Evolutionary conservation across 37 sponge, comb jelly and placozoan species (phyloP), one percentile per base, ranked within the genome.

Genomic region (Mnemiopsis leidyi): DNA sequence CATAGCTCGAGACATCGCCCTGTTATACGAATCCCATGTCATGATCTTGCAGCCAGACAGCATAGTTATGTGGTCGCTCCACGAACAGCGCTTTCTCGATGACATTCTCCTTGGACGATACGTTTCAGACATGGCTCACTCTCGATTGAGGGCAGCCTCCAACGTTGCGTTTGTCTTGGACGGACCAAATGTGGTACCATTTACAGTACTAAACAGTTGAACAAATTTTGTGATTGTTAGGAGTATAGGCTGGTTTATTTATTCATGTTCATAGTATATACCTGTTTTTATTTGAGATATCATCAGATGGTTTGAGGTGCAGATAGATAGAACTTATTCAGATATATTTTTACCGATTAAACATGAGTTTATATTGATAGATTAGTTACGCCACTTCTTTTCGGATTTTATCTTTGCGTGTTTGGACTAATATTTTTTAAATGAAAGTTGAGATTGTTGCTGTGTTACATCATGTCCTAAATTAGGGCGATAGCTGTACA

Each of bases 21-120:
- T 40, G 3, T 61, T 85, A n/a, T 25, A 13, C 48, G 26, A 38
- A 23, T 24, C 3, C 0, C 36, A 40, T 29, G 21, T 85, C 48
- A 35, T 85, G 2, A 26, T 85, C 1, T 61, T 85, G 28, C 36
- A 40, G 21, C 1, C 40, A 0, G 90, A 85, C 26, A 40, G 61
- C 61, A 37, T 85, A 0, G 61, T 85, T 21, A 1, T 85, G 25
- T 85, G 90, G 90, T 85, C 90, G 21, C 61, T 85, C 2, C 40
- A 18, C 0, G 90, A 85, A 2, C 61, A 40, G n/a, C 32, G 5
- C 0, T 85, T 5, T 39, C 20, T 33, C 18, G 90, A 85, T 26
- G 35, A 18, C 23, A 26, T 85, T 3, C 0, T 61, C 0, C 23
- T 85, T 20, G 33, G 38, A 35, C 37, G 79, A 32, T 77, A 31